Evolutionary conservation across 2,797 vertebrate genomes (phyloP), one percentile per base, ranked within the genome.

Genomic region (Aphelocoma californica): DNA sequence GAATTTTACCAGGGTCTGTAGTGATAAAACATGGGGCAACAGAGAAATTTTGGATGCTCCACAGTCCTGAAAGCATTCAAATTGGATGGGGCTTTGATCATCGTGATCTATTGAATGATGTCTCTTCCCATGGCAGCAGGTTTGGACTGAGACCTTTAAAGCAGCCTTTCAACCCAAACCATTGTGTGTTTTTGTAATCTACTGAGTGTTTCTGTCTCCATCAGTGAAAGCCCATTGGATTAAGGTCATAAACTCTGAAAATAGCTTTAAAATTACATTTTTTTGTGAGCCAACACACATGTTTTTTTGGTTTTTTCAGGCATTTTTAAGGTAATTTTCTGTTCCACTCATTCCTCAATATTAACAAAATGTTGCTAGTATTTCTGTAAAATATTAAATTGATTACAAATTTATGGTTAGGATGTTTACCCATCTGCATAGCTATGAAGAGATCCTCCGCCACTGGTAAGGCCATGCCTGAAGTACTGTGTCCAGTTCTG

Each of bases 241-340:
- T 72, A 48, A 85, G 25, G 53, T 56, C 20, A 25, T 60, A 66
- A 64, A 54, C 11, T 87, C 82, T 56, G 51, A 93, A 86, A 93
- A 86, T 28, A n/a, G 24, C 29, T 90, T 91, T 81, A 61, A 95
- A 87, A 92, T 80, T 7, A 7, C 26, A 61, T 87, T 32, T 86
- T 95, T 91, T 90, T 88, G 86, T 88, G 71, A 95, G 25, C 21
- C 25, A 67, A 47, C 53, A 73, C 10, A 40, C 6, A 3, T 40
- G 40, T 14, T 15, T 40, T 10, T 25, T 44, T 6, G 8, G 1
- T 7, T 47, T 45, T 44, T 54, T 34, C 5, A 7, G 25, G 9
- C 4, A 42, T 69, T 84, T 36, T 10, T 14, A 48, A 85, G 44
- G 21, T 16, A 15, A 11, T 24, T 42, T 8, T 5, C 38, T 47